Percentiles rank a stretch among this genome's conserved stretches.
Conservation (phyloP, 2,797 vertebrate genomes). For the Pteronotus mesoamericanus region DNA sequence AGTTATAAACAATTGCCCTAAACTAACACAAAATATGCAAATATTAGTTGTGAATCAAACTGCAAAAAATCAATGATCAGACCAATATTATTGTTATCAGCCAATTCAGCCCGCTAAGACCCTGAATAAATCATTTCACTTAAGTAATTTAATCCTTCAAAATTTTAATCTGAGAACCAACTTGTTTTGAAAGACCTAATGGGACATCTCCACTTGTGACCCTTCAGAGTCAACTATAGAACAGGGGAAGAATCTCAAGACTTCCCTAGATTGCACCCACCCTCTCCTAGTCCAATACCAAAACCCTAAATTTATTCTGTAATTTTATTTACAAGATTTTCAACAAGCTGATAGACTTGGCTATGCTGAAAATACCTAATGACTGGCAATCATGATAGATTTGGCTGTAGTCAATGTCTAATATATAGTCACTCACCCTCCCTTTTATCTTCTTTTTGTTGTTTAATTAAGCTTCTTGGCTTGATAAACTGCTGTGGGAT, state of each 20-base stretch:
- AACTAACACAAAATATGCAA: background rate
- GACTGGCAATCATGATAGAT: background rate
- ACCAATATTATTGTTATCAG: background rate
- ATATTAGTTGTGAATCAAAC: background rate
- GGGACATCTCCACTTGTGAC: background rate
- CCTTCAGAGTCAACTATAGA: background rate
- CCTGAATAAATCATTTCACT: background rate
- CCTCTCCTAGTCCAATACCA: background rate
- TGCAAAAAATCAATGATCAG: background rate
- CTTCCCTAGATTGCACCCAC: background rate
- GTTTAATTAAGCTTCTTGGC: background rate
- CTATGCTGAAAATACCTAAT: background rate
- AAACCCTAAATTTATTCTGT: background rate
- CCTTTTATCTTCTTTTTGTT: slow-evolving; percentile 25
- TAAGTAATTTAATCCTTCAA: background rate
- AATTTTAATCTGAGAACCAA: background rate
- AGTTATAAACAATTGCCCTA: background rate
- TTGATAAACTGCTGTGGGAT: background rate
- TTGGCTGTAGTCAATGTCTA: background rate
- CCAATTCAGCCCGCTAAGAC: background rate
- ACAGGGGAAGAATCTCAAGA: background rate
- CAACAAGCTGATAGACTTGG: background rate
- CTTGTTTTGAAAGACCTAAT: background rate
- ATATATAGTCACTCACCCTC: background rate
- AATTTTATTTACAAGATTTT: background rate